Evolutionary conservation across 2,888 invertebrate species (phyloP).

Genomic region (Oasisia sp.): DNA sequence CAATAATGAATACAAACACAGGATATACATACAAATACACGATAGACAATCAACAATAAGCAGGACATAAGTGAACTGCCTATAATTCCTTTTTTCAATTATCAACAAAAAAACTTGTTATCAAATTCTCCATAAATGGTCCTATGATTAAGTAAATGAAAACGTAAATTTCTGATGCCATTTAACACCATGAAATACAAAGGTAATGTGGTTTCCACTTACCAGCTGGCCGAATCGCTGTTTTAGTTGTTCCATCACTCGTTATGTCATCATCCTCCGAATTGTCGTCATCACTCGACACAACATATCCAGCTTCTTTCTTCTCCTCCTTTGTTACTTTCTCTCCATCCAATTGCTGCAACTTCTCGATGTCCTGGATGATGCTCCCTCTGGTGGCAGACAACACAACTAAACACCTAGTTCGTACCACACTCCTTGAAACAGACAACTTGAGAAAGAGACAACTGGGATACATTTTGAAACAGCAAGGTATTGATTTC

Average conservation of each 20-base stretch:
- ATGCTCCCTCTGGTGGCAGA: conserved; percentile 44
- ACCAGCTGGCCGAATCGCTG: not conserved
- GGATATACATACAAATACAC: no score
- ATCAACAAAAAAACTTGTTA: no score
- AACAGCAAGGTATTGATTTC: not conserved
- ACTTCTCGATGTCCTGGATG: conserved; percentile 47
- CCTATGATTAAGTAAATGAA: no score
- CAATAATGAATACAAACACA: no score
- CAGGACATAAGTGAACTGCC: no score
- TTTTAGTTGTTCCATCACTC: conserved; percentile 31
- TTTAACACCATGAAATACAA: no score
- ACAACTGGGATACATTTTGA: not conserved
- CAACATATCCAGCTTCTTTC: conserved; percentile 43
- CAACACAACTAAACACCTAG: not conserved
- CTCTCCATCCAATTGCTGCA: conserved; percentile 51
- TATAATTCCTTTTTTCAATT: no score
- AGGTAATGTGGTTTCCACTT: not conserved
- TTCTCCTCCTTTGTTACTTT: conserved; percentile 49
- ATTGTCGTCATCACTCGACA: conserved; percentile 41
- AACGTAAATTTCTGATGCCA: no score
- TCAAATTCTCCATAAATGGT: no score
- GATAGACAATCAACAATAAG: no score
- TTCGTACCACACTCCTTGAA: not conserved
- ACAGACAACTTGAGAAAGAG: not conserved
- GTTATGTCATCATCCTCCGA: conserved; percentile 43